phyloP scores from a whole-genome alignment of 1,140 invertebrate genomes.

The Spodoptera litura region DNA sequence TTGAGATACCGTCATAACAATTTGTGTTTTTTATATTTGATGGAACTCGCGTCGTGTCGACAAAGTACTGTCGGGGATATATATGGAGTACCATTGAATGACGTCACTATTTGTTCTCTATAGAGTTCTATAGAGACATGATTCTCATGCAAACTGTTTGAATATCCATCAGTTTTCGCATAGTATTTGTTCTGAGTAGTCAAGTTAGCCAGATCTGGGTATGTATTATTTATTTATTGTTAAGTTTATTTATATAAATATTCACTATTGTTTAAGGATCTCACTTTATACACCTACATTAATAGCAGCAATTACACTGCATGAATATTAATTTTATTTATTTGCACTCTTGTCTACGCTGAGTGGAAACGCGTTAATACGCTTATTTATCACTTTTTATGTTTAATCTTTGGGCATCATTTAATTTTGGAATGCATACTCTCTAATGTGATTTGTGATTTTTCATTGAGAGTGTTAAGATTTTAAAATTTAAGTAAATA shows the following conservation, averaged over 20 bases:
- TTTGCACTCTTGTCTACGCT: too few relatives aligned
- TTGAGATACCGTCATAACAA: not conserved
- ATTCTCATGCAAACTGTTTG: not conserved
- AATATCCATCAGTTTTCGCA: not conserved
- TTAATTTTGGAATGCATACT: too few relatives aligned
- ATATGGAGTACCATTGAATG: not conserved
- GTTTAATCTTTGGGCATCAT: too few relatives aligned
- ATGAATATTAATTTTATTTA: not conserved
- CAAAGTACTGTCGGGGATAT: not conserved
- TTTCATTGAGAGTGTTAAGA: not conserved
- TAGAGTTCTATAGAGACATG: not conserved
- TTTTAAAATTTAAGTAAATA: too few relatives aligned
- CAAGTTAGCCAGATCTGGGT: not conserved
- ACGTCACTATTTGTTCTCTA: not conserved
- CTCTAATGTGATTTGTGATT: not conserved
- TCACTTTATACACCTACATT: not conserved
- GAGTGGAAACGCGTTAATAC: too few relatives aligned
- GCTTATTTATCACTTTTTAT: too few relatives aligned
- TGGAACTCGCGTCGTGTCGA: not conserved
- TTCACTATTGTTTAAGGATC: slow-evolving; percentile 1
- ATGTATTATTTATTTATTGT: not conserved
- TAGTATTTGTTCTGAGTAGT: not conserved
- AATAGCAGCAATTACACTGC: not conserved
- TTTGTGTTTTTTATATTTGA: not conserved
- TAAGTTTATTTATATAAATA: not conserved